A percentile compares a stretch with the other conserved stretches of the same genome.
Evolutionary conservation across 2,113 vertebrate species (phyloP).

Genomic region (Chaetura pelagica): DNA sequence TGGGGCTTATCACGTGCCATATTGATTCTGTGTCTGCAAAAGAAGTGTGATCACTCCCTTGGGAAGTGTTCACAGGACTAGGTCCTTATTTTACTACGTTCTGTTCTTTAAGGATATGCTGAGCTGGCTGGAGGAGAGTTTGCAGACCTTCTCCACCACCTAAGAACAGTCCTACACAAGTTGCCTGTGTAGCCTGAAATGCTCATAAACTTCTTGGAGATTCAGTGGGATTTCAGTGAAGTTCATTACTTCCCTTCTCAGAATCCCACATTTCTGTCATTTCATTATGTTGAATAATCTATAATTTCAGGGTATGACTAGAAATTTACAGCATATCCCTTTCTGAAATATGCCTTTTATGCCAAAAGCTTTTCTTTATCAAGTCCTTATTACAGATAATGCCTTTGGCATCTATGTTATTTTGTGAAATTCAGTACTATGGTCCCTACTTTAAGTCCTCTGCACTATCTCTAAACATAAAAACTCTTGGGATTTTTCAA

Average conservation of each 20-base stretch:
- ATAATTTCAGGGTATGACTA: neutral
- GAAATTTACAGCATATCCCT: neutral
- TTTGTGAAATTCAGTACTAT: neutral
- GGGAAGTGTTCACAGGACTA: neutral
- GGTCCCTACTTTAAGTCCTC: neutral
- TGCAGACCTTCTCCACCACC: neutral
- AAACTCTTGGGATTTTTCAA: neutral
- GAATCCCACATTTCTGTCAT: neutral
- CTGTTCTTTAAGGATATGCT: neutral
- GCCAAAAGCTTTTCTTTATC: neutral
- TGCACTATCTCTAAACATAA: neutral
- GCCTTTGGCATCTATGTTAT: neutral
- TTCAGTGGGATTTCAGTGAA: neutral
- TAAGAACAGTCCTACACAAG: neutral
- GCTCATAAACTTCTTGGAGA: neutral
- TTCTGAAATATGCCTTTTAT: neutral
- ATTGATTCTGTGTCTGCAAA: neutral
- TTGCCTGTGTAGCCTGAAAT: neutral
- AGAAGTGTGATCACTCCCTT: neutral
- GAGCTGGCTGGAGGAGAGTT: neutral
- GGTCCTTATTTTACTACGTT: neutral
- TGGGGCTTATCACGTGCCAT: neutral
- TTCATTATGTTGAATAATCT: neutral
- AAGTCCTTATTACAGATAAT: neutral
- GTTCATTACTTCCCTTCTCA: neutral